These are phyloP conservation scores for Calycopis cecrops DNA, from an alignment of 1,140 invertebrate genomes.

Conservation along the genomic window DNA sequence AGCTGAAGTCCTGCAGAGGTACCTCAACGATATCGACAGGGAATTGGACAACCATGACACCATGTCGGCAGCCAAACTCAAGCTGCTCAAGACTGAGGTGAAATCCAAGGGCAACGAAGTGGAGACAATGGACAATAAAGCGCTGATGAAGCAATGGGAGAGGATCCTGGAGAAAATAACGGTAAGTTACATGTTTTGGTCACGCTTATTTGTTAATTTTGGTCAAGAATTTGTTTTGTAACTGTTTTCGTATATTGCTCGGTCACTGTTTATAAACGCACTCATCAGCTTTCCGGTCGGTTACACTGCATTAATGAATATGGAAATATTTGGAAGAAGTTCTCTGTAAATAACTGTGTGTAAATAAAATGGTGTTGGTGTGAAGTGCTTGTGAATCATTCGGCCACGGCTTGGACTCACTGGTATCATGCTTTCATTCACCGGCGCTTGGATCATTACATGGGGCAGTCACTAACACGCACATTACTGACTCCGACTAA, in stretches of 20 bases:
- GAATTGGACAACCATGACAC: constrained; percentile 36
- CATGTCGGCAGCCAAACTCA: constrained; percentile 36
- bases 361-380: constrained; percentile 30
- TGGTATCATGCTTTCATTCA: constrained; percentile 49
- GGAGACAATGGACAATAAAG: constrained; percentile 30
- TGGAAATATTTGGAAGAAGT: background rate
- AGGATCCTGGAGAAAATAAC: constrained; percentile 48
- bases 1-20: constrained; percentile 30
- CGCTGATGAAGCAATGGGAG: constrained; percentile 37
- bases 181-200: constrained; percentile 34
- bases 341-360: constrained; percentile 43
- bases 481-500: constrained; percentile 33
- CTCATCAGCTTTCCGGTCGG: constrained; percentile 31
- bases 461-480: constrained; percentile 43
- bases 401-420: constrained; percentile 38
- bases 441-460: constrained; percentile 40
- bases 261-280: constrained; percentile 46
- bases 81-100: constrained; percentile 34
- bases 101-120: constrained; percentile 35
- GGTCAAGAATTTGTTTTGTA: background rate
- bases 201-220: constrained; percentile 7
- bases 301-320: constrained; percentile 10
- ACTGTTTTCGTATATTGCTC: background rate
- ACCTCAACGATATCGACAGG: constrained; percentile 39
- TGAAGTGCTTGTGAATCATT: constrained; percentile 23